These are phyloP conservation scores for Uromys caudimaculatus DNA, from an alignment of 2,797 vertebrate genomes.

Conservation along the genomic window DNA sequence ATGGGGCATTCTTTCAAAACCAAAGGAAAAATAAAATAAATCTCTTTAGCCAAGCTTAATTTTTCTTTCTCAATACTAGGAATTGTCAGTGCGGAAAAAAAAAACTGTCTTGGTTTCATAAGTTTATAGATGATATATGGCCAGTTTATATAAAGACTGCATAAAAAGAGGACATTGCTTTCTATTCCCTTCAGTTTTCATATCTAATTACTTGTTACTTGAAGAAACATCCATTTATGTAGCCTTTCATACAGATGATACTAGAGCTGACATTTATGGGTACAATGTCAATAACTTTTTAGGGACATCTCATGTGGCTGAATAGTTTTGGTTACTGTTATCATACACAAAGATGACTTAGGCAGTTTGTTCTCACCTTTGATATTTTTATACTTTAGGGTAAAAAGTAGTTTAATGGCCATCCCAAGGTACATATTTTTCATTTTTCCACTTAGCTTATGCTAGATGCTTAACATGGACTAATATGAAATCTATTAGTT, in stretches of 20 bases:
- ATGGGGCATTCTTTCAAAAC: background rate
- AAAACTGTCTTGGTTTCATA: background rate
- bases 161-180: background rate
- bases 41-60: background rate
- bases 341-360: background rate
- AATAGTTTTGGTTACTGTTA: background rate
- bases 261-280: background rate
- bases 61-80: constrained; percentile 6
- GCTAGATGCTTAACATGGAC: background rate
- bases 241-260: background rate
- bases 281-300: background rate
- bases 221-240: background rate
- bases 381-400: background rate
- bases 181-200: background rate
- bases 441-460: background rate
- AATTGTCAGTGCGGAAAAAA: background rate
- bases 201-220: background rate
- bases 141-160: background rate
- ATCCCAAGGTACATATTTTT: background rate
- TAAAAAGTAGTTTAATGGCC: background rate
- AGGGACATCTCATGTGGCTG: background rate
- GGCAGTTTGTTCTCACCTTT: background rate
- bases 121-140: background rate
- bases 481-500: background rate
- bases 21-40: constrained; percentile 29